Evolutionary conservation across 1,140 invertebrate genomes (phyloP), one percentile per base, ranked within the genome.

Genomic region (Cataglyphis hispanica): DNA sequence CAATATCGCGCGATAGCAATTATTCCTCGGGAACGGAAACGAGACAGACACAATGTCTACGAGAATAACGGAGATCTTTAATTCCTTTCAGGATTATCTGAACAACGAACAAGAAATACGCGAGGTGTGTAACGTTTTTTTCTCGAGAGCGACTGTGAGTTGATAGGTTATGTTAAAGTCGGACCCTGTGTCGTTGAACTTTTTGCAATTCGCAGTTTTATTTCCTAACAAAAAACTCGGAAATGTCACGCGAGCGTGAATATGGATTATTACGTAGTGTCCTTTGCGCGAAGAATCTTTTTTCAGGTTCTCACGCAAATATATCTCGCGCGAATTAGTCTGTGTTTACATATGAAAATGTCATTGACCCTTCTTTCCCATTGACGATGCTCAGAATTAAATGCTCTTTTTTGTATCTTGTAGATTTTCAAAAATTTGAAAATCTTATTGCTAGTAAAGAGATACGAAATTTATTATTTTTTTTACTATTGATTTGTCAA

Each of bases 21-120:
- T 27, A 10, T 22, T 76, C 16, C 19, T 63, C 27, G 0, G 0
- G 22, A 53, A 64, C 0, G 8, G 13, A 6, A 6, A 60, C 11
- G n/a, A 31, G 50, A 50, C 0, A 53, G 74, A 66, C 56, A 89
- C 76, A 63, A 93, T 94, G 93, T 87, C 89, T 46, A 86, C 91
- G 7, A 75, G 69, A 72, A 91, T 95, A 66, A 89, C 90, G 77
- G 92, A 96, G 64, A 95, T 97, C 86, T 97, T 97, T 90, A 94
- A 95, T 27, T 95, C 95, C 13, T 97, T 97, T 91, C 96, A 97
- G 91, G 95, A 96, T 74, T 95, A 96, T 92, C 93, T 97, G 70
- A 96, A 96, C 86, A 94, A 93, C 13, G 97, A 97, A 92, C 96
- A 97, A 92, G 96, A 96, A 88, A 85, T 96, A 19, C 93, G 97